A percentile compares a stretch with the other conserved stretches of the same genome.
These are phyloP conservation scores for Eidolon dupreanum DNA, from an alignment of 2,797 vertebrate genomes.

Conservation along the genomic window DNA sequence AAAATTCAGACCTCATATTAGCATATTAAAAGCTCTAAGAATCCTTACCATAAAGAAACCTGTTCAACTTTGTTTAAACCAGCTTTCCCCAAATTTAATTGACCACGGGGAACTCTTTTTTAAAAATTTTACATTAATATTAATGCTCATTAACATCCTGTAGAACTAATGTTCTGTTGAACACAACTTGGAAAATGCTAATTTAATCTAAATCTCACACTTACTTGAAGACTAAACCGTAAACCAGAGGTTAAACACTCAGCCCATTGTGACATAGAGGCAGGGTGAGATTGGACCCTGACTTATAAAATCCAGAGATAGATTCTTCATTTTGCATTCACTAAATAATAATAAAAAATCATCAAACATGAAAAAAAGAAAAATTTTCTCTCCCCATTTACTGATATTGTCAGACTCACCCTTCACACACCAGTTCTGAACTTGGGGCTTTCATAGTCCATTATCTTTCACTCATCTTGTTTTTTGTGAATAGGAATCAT, in stretches of 20 bases:
- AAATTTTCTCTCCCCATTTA: not conserved
- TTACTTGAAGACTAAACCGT: not conserved
- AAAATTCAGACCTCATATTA: not conserved
- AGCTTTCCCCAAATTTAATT: not conserved
- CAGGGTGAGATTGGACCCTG: not conserved
- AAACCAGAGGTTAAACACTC: constrained; percentile 9
- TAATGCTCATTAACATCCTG: constrained; percentile 43
- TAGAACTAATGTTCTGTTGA: constrained; percentile 60
- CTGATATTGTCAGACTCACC: not conserved
- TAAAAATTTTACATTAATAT: not conserved
- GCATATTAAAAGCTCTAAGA: not conserved
- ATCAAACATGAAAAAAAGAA: not conserved
- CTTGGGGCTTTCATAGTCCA: not conserved
- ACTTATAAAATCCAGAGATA: not conserved
- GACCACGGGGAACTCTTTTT: not conserved
- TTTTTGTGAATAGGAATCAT: not conserved
- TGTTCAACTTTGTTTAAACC: not conserved
- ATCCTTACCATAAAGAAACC: not conserved
- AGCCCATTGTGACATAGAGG: not conserved
- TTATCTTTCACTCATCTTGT: not conserved
- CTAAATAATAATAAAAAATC: not conserved
- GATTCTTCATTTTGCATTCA: not conserved
- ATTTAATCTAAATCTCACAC: constrained; percentile 18
- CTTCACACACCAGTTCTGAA: not conserved
- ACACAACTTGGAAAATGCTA: constrained; percentile 49